Evolutionary conservation across 2,113 vertebrate genomes (phyloP), one percentile per base, ranked within the genome.

Genomic region (Picathartes gymnocephalus): DNA sequence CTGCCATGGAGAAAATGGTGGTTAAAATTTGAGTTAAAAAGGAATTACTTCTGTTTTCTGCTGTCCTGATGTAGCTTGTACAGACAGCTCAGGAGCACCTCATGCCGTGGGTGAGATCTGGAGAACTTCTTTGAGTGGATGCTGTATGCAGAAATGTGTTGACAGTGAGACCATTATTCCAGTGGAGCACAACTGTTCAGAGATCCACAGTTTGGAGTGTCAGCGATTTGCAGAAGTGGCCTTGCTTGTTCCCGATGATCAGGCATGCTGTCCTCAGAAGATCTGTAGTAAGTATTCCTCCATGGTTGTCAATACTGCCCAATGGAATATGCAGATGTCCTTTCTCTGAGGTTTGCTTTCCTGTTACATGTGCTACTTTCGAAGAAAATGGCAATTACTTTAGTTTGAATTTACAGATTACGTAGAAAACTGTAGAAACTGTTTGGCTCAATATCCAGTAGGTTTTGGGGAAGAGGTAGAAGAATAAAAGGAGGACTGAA

Each of bases 71-170:
- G 30, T 96, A 99, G 99, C 99, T 54, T 99, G 99, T 92, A 99
- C 99, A 1, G 99, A 99, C 95, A 98, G 98, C 91, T 94, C 96
- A 3, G 99, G 99, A 50, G 30, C 88, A 57, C 99, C 99, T 1
- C 99, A 70, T 54, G 98, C 98, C 4, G 81, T 99, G 56, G 99
- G 99, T 7, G 99, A 99, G 91, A 97, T 97, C 77, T 99, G 99
- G 99, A 98, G 98, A 82, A 98, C 98, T 45, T 99, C 99, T 4
- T 96, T 96, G 48, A 98, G 98, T 0, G 98, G 98, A 86, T 99
- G 99, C 97, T 99, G 99, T 87, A 98, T 98, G 98, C 98, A 99
- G 61, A 98, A 97, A 92, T 99, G 99, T 85, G 81, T 97, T 60
- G 99, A 99, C 82, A 98, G 97, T 21, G 99, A 99, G 86, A 98